Percentiles rank a stretch among this genome's conserved stretches.
Evolutionary conservation across 2,113 vertebrate genomes (phyloP).

Genomic region (Formicarius rufipectus): DNA sequence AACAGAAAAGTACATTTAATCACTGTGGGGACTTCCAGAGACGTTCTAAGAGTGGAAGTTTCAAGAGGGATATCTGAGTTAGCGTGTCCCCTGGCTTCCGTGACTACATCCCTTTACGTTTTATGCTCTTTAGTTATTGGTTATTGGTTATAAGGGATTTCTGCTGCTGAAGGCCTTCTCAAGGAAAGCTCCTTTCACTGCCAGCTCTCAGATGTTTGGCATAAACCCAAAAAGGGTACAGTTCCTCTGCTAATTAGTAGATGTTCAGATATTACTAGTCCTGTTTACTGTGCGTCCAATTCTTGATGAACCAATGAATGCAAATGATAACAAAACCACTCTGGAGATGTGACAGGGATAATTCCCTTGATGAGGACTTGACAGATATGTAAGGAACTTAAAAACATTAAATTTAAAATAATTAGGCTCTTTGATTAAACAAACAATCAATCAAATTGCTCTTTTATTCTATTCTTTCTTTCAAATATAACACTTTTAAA

Average conservation of each 20-base stretch:
- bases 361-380: conserved; percentile 52
- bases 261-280: background rate
- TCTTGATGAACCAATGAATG: conserved; percentile 37
- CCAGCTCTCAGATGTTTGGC: conserved; percentile 6
- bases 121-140: background rate
- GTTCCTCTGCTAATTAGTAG: conserved; percentile 30
- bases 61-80: background rate
- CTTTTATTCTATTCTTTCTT: conserved; percentile 22
- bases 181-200: background rate
- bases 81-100: background rate
- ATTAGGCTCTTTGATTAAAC: conserved; percentile 49
- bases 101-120: background rate
- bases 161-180: background rate
- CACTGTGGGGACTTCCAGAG: background rate
- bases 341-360: conserved; percentile 24
- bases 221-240: background rate
- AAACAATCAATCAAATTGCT: conserved; percentile 56
- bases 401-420: conserved; percentile 58
- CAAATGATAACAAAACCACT: conserved; percentile 32
- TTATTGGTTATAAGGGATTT: background rate
- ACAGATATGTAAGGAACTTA: conserved; percentile 44
- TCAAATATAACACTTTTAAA: background rate
- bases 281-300: background rate
- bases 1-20: background rate
- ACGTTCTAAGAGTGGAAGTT: background rate